These are phyloP conservation scores for Brachionus rotundiformis DNA, from an alignment of 1,140 invertebrate species.

Conservation along the genomic window DNA sequence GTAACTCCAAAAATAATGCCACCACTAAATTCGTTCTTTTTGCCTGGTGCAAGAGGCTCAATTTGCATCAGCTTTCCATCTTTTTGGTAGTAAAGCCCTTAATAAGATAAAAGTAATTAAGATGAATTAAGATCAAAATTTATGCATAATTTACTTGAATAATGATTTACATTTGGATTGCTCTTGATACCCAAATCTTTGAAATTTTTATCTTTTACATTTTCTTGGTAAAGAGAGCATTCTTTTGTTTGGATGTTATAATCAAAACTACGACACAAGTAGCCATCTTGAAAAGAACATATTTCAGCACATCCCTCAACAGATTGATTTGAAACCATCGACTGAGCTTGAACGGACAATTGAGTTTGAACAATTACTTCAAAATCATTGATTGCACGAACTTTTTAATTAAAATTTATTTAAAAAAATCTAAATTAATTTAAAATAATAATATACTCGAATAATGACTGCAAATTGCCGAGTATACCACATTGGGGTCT, in stretches of 20 bases:
- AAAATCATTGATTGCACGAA: conserved; percentile 36
- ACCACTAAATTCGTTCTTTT: background rate
- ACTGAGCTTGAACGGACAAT: background rate
- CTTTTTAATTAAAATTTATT: background rate
- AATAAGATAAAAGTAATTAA: background rate
- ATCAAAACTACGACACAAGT: conserved; percentile 47
- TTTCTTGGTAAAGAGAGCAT: conserved; percentile 27
- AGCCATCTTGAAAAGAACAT: conserved; percentile 29
- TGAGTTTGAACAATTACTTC: background rate
- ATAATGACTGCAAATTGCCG: conserved; percentile 43
- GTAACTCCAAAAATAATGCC: conserved; percentile 22
- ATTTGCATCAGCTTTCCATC: conserved; percentile 12
- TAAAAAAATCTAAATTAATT: background rate
- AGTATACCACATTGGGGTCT: conserved; percentile 30
- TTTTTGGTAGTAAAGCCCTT: conserved; percentile 40
- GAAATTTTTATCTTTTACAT: conserved; percentile 14
- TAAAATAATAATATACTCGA: background rate
- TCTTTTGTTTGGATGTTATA: background rate
- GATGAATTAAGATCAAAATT: background rate
- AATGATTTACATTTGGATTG: conserved; percentile 14
- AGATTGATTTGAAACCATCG: background rate
- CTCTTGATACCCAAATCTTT: background rate
- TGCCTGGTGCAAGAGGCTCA: background rate
- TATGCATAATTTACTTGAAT: conserved; percentile 28
- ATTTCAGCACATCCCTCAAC: conserved; percentile 39